Base-by-base conservation (phyloP, 2,113 vertebrate species). In the Anguilla japonica region DNA sequence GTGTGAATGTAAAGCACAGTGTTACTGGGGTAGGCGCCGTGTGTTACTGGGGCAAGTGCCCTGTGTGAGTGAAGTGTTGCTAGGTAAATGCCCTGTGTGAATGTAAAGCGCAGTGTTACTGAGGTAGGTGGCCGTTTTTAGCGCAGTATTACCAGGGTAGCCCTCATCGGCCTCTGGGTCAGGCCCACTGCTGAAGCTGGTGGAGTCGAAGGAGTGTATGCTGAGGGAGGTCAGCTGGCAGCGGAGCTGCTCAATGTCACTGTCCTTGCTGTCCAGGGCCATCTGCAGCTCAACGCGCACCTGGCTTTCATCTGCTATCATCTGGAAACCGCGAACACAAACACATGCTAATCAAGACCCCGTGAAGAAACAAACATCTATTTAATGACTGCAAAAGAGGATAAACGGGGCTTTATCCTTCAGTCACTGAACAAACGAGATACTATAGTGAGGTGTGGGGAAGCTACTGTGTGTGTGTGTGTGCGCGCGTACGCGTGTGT, bases 161-260 rank as follows among this genome's bases (percentile, higher is more conserved):
- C 95, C 9, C 7, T 53, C 13, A 53, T 11, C 50, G 50, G 50
- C 81, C 29, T 99, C 98, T 41, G 95, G 87, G 75, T 99, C 98
- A 9, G 97, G 97, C 39, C 95, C 96, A 11, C 98, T 98, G 92
- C 97, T 97, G 90, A 97, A 96, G 88, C 98, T 99, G 67, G 96
- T 98, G 91, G 96, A 96, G 91, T 99, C 98, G 85, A 98, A 90
- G 5, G 95, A 96, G 81, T 97, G 97, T 2, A 98, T 92, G 50
- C 98, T 98, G 67, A 99, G 92, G 18, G 97, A 94, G 81, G 96
- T 97, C 8, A 99, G 90, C 92, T 99, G 98, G 9, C 95, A 97
- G 5, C 98, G 97, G 1, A 99, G 97, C 92, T 98, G 98, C 92
- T 99, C 98, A 26, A 99, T 98, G 92, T 99, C 98, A 34, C 98